These are phyloP conservation scores for Pseudomyrmex pallidus DNA, from an alignment of 1,140 invertebrate genomes.

Conservation along the genomic window DNA sequence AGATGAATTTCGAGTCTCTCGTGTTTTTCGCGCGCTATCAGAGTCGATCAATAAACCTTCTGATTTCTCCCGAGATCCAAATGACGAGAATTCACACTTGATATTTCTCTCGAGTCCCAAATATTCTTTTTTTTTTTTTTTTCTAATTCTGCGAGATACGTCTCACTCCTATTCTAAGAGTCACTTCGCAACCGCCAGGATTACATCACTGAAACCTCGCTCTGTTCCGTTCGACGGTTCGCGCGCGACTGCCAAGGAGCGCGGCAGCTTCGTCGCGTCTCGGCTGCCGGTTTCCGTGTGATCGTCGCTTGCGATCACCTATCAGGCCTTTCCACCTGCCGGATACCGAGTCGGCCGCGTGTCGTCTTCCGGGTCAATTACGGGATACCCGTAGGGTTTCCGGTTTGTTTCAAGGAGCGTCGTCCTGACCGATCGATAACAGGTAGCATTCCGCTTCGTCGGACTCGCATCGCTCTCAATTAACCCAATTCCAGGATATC, in stretches of 20 bases:
- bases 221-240: constrained; percentile 58
- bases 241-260: constrained; percentile 64
- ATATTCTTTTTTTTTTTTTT: too few relatives aligned
- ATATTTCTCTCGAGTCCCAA: too few relatives aligned
- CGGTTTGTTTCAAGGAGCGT: neutral
- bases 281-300: constrained; percentile 64
- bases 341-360: constrained; percentile 2
- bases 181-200: neutral
- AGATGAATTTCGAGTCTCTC: too few relatives aligned
- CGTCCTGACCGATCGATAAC: constrained; percentile 32
- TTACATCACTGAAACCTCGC: neutral
- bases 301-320: constrained; percentile 41
- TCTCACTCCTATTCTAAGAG: neutral
- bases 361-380: constrained; percentile 49
- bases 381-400: constrained; percentile 49
- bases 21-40: too few relatives aligned
- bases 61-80: too few relatives aligned
- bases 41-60: too few relatives aligned
- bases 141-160: neutral
- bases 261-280: constrained; percentile 65
- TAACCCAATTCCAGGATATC: constrained; percentile 1
- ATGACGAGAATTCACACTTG: too few relatives aligned
- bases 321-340: constrained; percentile 53
- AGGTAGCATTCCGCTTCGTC: neutral
- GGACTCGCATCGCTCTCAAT: neutral